Percentiles rank a stretch among this genome's conserved stretches.
Evolutionary conservation across 2,113 vertebrate species (phyloP).

Genomic region (Embiotoca jacksoni): DNA sequence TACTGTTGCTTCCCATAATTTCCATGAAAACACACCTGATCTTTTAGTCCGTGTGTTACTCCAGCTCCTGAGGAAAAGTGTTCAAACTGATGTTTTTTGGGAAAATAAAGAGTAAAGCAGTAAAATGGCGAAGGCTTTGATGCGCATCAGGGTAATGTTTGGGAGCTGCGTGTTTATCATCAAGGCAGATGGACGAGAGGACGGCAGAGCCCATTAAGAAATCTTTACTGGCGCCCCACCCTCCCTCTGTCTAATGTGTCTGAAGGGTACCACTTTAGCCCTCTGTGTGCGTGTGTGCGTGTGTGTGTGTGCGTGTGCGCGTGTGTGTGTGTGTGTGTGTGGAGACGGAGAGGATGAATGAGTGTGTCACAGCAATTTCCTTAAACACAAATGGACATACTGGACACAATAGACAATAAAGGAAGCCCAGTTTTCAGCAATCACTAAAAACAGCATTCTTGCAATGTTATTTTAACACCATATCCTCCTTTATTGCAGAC

Average conservation of each 20-base stretch:
- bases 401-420: slow-evolving; percentile 7
- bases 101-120: slow-evolving; percentile 31
- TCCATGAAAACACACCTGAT: slow-evolving; percentile 28
- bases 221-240: slow-evolving; percentile 83
- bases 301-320: background rate
- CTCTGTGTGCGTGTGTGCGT: slow-evolving; percentile 46
- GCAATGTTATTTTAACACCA: too few species aligned
- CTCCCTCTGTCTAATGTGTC: slow-evolving; percentile 82
- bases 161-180: slow-evolving; percentile 73
- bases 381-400: slow-evolving; percentile 14
- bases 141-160: slow-evolving; percentile 59
- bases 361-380: slow-evolving; percentile 32
- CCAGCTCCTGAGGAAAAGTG: slow-evolving; percentile 19
- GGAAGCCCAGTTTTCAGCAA: too few species aligned
- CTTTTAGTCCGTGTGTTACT: slow-evolving; percentile 24
- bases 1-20: slow-evolving; percentile 37
- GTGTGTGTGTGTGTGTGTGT: background rate
- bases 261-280: slow-evolving; percentile 77
- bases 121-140: slow-evolving; percentile 29
- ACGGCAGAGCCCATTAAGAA: slow-evolving; percentile 80
- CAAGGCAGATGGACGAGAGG: slow-evolving; percentile 76
- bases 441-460: too few species aligned
- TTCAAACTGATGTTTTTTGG: slow-evolving; percentile 28
- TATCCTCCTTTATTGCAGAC: too few species aligned
- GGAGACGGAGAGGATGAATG: background rate